These are phyloP conservation scores for Rhinogobio ventralis DNA, from an alignment of 2,797 vertebrate species.

Conservation along the genomic window DNA sequence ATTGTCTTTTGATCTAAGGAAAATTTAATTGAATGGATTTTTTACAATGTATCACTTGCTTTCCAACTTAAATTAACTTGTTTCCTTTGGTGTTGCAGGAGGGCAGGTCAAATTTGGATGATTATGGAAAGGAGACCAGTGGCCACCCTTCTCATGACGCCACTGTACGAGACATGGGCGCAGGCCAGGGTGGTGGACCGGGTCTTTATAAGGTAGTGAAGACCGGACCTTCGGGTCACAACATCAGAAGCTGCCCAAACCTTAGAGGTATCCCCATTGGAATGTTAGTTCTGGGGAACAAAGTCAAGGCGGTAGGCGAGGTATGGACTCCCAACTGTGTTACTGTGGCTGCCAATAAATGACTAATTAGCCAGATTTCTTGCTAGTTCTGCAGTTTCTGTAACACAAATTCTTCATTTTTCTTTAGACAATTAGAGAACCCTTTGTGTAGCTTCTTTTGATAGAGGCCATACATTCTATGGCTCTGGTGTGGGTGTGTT, in stretches of 20 bases:
- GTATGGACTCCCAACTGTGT: conserved; percentile 82
- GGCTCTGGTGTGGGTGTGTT: conserved; percentile 72
- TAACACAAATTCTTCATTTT: conserved; percentile 55
- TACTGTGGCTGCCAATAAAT: conserved; percentile 87
- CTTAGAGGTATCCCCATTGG: conserved; percentile 99
- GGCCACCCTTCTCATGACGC: conserved; percentile 92
- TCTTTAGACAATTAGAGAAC: conserved; percentile 57
- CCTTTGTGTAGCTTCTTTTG: conserved; percentile 61
- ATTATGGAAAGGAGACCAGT: conserved; percentile 95
- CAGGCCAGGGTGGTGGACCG: conserved; percentile 94
- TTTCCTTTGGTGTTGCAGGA: conserved; percentile 88
- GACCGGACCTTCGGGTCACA: conserved; percentile 99
- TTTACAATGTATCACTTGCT: conserved; percentile 9
- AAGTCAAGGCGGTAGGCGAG: conserved; percentile 99
- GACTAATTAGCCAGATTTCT: conserved; percentile 73
- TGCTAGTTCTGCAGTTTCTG: conserved; percentile 63
- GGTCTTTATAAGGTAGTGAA: conserved; percentile 99
- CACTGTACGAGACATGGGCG: conserved; percentile 88
- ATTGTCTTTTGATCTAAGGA: conserved; percentile 12
- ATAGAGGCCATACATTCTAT: conserved; percentile 63
- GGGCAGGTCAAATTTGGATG: conserved; percentile 91
- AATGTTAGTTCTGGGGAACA: conserved; percentile 99
- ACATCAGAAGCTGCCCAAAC: conserved; percentile 99
- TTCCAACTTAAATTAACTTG: conserved; percentile 65
- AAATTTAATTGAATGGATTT: not conserved